These are phyloP conservation scores for Dinocampus coccinellae DNA, from an alignment of 2,888 invertebrate genomes.

Conservation along the genomic window DNA sequence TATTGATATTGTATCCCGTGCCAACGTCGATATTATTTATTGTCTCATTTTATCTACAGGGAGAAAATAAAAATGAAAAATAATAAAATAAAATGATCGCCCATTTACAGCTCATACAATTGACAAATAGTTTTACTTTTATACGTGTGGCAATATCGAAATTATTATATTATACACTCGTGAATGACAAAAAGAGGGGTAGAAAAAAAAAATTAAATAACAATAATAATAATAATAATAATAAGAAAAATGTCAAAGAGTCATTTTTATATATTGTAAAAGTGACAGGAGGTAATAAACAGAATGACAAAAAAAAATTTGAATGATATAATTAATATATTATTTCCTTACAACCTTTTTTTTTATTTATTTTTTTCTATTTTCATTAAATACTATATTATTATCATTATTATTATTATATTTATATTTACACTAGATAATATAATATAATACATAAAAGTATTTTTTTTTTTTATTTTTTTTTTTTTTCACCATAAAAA, in stretches of 20 bases:
- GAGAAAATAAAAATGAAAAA: not conserved
- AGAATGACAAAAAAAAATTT: not conserved
- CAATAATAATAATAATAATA: no score
- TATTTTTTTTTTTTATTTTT: not conserved
- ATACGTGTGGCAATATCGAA: not conserved
- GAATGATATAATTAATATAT: no score
- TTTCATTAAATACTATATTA: no score
- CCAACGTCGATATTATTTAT: conserved; percentile 24
- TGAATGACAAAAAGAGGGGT: not conserved
- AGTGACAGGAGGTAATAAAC: not conserved
- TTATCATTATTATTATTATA: no score
- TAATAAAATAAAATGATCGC: conserved; percentile 15
- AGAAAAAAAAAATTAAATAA: not conserved
- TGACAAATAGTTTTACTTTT: conserved; percentile 22
- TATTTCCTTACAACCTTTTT: not conserved
- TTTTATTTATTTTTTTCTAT: no score
- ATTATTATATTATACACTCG: not conserved
- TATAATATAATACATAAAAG: not conserved
- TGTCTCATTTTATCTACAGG: conserved; percentile 10
- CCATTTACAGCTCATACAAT: conserved; percentile 29
- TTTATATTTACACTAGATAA: no score
- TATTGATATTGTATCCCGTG: conserved; percentile 21
- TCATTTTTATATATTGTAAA: not conserved
- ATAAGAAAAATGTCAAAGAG: not conserved
- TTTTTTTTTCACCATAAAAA: no score